Conservation (phyloP, 2,888 invertebrate genomes). For the Leucozona laternaria region DNA sequence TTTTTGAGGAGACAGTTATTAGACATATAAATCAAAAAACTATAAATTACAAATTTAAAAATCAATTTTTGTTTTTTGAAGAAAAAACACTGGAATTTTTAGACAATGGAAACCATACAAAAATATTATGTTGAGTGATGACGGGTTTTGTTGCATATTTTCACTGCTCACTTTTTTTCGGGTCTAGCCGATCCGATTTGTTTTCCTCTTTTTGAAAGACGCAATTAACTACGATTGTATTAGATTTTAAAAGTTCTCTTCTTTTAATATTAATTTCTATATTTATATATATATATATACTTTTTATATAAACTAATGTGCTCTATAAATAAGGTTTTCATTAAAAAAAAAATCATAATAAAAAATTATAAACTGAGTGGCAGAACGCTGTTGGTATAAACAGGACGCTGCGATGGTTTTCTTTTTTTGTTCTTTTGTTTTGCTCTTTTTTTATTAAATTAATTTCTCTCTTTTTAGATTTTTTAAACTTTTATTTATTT, state of each 20-base stretch:
- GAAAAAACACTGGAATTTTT: constrained; percentile 44
- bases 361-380: constrained; percentile 77
- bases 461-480: constrained; percentile 74
- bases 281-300: constrained; percentile 61
- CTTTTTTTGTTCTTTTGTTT: constrained; percentile 59
- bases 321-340: constrained; percentile 76
- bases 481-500: constrained; percentile 61
- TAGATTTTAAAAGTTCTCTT: constrained; percentile 66
- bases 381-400: constrained; percentile 67
- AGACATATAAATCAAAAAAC: constrained; percentile 21
- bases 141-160: constrained; percentile 14
- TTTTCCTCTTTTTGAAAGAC: constrained; percentile 56
- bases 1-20: constrained; percentile 3
- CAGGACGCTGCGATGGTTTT: constrained; percentile 64
- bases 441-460: constrained; percentile 69
- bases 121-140: constrained; percentile 6
- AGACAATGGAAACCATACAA: not conserved
- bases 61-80: constrained; percentile 8
- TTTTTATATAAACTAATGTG: constrained; percentile 77
- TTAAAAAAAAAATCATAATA: constrained; percentile 63
- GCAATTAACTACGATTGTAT: constrained; percentile 67
- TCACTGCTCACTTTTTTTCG: constrained; percentile 15
- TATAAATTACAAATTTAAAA: constrained; percentile 42
- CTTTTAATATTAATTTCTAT: constrained; percentile 62
- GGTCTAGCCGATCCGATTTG: constrained; percentile 18